These are phyloP conservation scores for Popillia japonica DNA, from an alignment of 1,140 invertebrate species.

Conservation along the genomic window DNA sequence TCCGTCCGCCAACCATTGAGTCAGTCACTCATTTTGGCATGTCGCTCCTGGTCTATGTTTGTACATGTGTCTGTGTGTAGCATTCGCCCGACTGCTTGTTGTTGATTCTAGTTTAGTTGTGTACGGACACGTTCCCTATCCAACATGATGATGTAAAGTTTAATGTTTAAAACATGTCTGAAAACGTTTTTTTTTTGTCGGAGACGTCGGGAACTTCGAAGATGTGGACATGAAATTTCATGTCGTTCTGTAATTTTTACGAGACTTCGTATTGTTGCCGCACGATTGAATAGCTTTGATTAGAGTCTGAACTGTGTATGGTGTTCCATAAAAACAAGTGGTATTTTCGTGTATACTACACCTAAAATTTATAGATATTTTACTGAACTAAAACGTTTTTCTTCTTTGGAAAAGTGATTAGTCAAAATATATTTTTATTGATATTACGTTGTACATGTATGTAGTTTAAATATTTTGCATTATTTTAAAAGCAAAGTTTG, in stretches of 20 bases:
- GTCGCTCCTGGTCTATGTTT: background rate
- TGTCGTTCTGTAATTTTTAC: slow-evolving; percentile 13
- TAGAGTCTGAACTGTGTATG: too few relatives aligned
- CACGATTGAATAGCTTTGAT: background rate
- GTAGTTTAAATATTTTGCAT: too few relatives aligned
- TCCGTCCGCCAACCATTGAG: slow-evolving; percentile 3
- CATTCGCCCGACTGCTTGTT: background rate
- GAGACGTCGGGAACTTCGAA: background rate
- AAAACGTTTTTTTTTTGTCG: background rate
- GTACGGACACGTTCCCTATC: slow-evolving; percentile 8
- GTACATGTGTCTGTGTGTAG: background rate
- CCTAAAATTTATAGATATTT: too few relatives aligned
- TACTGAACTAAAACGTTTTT: too few relatives aligned
- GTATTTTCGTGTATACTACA: too few relatives aligned
- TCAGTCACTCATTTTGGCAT: background rate
- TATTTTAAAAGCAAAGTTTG: too few relatives aligned
- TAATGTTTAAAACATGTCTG: slow-evolving; percentile 19
- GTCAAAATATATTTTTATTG: too few relatives aligned
- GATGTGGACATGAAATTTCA: slow-evolving; percentile 9
- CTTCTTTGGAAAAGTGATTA: too few relatives aligned
- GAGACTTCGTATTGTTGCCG: background rate
- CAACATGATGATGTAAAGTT: slow-evolving; percentile 19
- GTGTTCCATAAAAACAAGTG: too few relatives aligned
- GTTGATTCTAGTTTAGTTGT: background rate
- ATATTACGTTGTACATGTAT: too few relatives aligned